These are phyloP conservation scores for Chironomus tentans DNA, from an alignment of 2,888 invertebrate genomes.

Conservation along the genomic window DNA sequence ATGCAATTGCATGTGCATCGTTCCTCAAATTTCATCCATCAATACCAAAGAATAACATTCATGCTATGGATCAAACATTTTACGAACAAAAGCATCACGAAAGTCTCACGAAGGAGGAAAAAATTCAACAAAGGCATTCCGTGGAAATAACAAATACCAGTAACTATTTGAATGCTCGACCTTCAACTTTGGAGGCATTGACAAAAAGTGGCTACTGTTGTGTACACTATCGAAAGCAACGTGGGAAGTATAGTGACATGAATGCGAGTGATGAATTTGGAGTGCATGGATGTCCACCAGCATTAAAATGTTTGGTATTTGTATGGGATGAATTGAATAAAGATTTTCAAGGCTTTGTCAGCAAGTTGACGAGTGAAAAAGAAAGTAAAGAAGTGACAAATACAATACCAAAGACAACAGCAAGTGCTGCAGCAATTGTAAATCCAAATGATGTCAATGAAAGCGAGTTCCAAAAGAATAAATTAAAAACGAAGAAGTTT, in stretches of 20 bases:
- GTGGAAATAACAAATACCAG: slow-evolving; percentile 70
- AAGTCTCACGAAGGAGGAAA: slow-evolving; percentile 49
- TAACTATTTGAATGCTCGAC: slow-evolving; percentile 68
- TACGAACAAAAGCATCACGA: slow-evolving; percentile 35
- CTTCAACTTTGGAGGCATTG: slow-evolving; percentile 65
- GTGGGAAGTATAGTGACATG: slow-evolving; percentile 40
- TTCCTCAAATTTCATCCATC: slow-evolving; percentile 90
- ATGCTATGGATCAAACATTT: slow-evolving; percentile 1
- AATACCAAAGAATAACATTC: slow-evolving; percentile 52
- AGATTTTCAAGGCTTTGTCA: slow-evolving; percentile 29
- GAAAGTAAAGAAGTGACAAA: slow-evolving; percentile 13
- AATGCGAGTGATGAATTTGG: slow-evolving; percentile 47
- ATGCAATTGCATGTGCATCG: slow-evolving; percentile 96
- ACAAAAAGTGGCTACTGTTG: slow-evolving; percentile 72
- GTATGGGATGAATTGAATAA: slow-evolving; percentile 62
- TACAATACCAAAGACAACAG: neutral
- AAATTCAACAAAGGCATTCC: slow-evolving; percentile 71
- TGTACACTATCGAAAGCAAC: slow-evolving; percentile 59
- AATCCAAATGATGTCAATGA: slow-evolving; percentile 30
- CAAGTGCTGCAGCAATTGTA: neutral
- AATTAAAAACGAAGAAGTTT: slow-evolving; percentile 32
- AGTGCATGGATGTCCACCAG: slow-evolving; percentile 63
- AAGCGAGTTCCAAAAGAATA: slow-evolving; percentile 31
- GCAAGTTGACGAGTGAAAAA: slow-evolving; percentile 1
- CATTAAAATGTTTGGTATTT: slow-evolving; percentile 75